A percentile compares a stretch with the other conserved stretches of the same genome.
These are phyloP conservation scores for Hedychridium roseum DNA, from an alignment of 2,888 invertebrate genomes.

Conservation along the genomic window DNA sequence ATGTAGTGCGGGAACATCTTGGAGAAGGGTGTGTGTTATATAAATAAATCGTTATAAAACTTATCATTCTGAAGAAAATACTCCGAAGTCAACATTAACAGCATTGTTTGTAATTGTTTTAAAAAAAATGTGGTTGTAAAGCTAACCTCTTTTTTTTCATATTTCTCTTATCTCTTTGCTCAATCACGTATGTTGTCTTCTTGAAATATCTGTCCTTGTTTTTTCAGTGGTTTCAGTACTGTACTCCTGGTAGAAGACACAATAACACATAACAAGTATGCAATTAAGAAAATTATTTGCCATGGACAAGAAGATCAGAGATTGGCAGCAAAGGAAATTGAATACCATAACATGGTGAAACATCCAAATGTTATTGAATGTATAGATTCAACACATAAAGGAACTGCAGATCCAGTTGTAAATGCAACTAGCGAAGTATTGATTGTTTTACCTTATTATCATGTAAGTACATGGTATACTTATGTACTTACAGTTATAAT, in stretches of 20 bases:
- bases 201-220: no score
- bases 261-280: constrained; percentile 73
- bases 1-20: constrained; percentile 74
- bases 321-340: constrained; percentile 76
- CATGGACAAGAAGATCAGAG: constrained; percentile 81
- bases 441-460: constrained; percentile 79
- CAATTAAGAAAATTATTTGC: constrained; percentile 82
- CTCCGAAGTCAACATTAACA: no score
- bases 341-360: constrained; percentile 74
- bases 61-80: no score
- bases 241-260: constrained; percentile 79
- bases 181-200: no score
- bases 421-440: constrained; percentile 77
- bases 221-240: constrained; percentile 80
- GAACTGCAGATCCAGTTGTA: constrained; percentile 72
- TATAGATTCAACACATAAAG: constrained; percentile 73
- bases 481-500: no score
- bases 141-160: not conserved
- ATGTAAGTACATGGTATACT: no score
- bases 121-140: no score
- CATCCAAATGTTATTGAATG: constrained; percentile 80
- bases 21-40: constrained; percentile 72
- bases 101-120: no score
- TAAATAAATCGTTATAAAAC: not conserved
- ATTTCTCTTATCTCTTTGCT: constrained; percentile 11